Conservation (phyloP, 2,888 invertebrate species). For the Lysandra coridon region DNA sequence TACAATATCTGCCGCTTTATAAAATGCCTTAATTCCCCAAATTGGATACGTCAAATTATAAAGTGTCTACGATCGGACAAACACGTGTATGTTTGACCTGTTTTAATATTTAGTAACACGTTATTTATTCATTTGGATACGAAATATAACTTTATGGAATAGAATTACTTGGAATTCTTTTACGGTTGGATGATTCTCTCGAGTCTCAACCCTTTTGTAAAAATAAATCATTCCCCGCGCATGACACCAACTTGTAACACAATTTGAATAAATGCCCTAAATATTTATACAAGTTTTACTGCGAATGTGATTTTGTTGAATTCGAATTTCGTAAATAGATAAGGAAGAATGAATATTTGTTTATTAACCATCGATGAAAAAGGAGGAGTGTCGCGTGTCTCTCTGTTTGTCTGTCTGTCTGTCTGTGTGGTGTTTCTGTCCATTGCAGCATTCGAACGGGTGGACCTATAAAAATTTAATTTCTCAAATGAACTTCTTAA, state of each 20-base stretch:
- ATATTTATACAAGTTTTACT: constrained; percentile 42
- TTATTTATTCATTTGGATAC: constrained; percentile 25
- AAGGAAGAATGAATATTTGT: no score
- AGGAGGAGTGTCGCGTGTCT: no score
- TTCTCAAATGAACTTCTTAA: no score
- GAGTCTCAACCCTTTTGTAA: constrained; percentile 24
- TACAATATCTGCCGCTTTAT: not conserved
- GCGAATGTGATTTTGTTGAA: not conserved
- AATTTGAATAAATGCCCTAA: constrained; percentile 23
- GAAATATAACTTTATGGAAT: constrained; percentile 16
- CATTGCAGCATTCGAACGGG: no score
- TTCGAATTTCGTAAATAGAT: not conserved
- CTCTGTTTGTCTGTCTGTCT: no score
- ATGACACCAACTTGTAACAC: constrained; percentile 24
- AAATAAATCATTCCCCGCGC: constrained; percentile 9
- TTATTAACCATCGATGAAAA: no score
- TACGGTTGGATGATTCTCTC: constrained; percentile 9
- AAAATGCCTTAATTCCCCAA: not conserved
- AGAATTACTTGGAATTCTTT: constrained; percentile 22
- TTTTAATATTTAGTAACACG: constrained; percentile 15
- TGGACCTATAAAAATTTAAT: no score
- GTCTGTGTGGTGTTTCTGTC: no score
- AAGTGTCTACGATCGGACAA: not conserved
- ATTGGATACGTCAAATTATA: not conserved
- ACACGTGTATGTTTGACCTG: constrained; percentile 3